Evolutionary conservation across 2,888 invertebrate species (phyloP), one percentile per base, ranked within the genome.

Genomic region (Stratiomys singularior): DNA sequence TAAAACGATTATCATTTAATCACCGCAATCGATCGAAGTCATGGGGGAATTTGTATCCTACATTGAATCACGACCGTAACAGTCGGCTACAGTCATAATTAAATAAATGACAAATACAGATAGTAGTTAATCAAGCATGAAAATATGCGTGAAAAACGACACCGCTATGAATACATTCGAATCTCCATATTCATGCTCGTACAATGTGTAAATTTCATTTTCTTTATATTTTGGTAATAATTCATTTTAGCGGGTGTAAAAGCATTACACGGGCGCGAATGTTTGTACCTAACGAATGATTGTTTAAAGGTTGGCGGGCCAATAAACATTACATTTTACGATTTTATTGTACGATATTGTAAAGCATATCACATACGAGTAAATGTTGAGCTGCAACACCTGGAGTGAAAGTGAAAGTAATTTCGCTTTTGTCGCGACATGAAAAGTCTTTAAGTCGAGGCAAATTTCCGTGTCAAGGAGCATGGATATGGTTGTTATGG

Each of bases 271-370:
- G 52, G n/a, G 18, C 15, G 4, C 52, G 15, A 13, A 18, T 52
- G n/a, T 52, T 52, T 18, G 52, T 52, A 52, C 4, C 52, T n/a
- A 52, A 52, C 52, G 52, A 52, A 52, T 52, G 52, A 52, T 52
- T 60, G 60, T 60, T 60, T 60, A 60, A 21, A 60, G 60, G 60
- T 25, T 60, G 23, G 25, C 23, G 18, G 60, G 60, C 60, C 60
- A 60, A 52, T 52, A 13, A 52, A 52, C 18, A 52, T 52, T 52
- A 18, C 18, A 52, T 52, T 52, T 52, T 18, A n/a, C 18, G 52
- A 52, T n/a, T n/a, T 9, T 52, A 18, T 52, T 52, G 37, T 37
- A 9, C 37, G 3, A 9, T 9, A 37, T 9, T 37, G 37, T 3
- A 37, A 37, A 9, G 37, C 37, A 37, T 37, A 37, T 37, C 37